Evolutionary conservation across 2,797 vertebrate species (phyloP), one percentile per base, ranked within the genome.

Genomic region (Synanceia verrucosa): DNA sequence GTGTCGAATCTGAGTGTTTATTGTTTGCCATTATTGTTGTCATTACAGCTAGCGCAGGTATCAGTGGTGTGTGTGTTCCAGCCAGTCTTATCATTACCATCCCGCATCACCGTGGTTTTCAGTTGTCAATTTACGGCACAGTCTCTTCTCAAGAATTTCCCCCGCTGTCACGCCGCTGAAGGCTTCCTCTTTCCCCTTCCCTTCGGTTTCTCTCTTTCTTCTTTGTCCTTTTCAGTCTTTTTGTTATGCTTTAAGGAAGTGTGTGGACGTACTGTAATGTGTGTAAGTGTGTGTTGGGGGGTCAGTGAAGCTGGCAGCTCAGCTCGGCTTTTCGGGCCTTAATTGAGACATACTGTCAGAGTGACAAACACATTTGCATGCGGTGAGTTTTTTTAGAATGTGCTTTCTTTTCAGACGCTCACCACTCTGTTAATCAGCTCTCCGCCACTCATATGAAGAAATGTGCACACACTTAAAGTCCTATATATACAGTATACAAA

Each of bases 271-370:
- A 50, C 53, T 79, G 48, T 79, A 66, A 37, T 73, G 53, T 46
- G 71, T 78, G 41, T 78, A n/a, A n/a, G 47, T 73, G 43, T 90
- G 93, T 91, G 91, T 89, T 34, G 89, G 93, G 91, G 53, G 67
- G 95, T 96, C 95, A 94, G 94, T 90, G 91, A 93, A 92, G 93
- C 94, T 94, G 94, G 86, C 84, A 93, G 87, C 90, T 93, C 89
- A 87, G 90, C 91, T 91, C 90, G 88, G 93, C 93, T 91, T 84
- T 77, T 78, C 69, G 62, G 92, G 93, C 94, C 94, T 95, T 98
- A 98, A 98, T 97, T 98, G 96, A 98, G 97, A 98, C 96, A 92
- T 94, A 93, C 95, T 97, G 97, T 98, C 97, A 97, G 92, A 96
- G 96, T 96, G 96, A 97, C 96, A 98, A 96, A 96, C 94, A 96